Percentiles rank a stretch among this genome's conserved stretches.
These are phyloP conservation scores for Lithophane leautieri DNA, from an alignment of 2,888 invertebrate genomes.

Conservation along the genomic window DNA sequence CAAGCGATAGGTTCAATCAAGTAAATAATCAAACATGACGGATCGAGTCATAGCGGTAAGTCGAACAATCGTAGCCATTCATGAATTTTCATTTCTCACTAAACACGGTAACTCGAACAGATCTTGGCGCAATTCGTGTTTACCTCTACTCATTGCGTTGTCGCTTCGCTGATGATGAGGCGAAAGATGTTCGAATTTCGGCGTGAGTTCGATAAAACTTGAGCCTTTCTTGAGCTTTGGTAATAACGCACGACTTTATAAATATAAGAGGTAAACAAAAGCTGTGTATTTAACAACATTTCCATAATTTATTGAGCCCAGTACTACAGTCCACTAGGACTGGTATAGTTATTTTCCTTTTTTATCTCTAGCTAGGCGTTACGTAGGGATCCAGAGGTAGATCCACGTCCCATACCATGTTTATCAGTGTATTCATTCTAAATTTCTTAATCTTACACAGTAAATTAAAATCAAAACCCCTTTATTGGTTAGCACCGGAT, in stretches of 20 bases:
- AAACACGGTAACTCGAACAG: slow-evolving; percentile 70
- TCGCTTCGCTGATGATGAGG: slow-evolving; percentile 60
- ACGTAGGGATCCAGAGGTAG: not conserved
- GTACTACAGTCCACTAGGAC: not conserved
- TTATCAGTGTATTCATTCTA: not conserved
- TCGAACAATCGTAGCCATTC: slow-evolving; percentile 54
- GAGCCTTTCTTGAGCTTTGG: not conserved
- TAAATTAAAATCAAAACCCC: not conserved
- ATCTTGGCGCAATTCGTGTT: slow-evolving; percentile 56
- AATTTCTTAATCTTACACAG: not conserved
- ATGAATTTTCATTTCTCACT: slow-evolving; percentile 57
- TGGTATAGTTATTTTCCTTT: not conserved
- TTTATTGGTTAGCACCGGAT: not conserved
- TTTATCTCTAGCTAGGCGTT: not conserved
- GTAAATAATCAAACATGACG: slow-evolving; percentile 72
- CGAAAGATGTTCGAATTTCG: slow-evolving; percentile 62
- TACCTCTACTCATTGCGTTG: slow-evolving; percentile 62
- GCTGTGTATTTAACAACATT: not conserved
- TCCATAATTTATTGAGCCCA: not conserved
- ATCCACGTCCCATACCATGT: not conserved
- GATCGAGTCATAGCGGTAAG: slow-evolving; percentile 86
- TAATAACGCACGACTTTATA: not conserved
- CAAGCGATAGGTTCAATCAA: not conserved
- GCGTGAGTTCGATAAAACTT: slow-evolving; percentile 43
- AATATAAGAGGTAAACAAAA: not conserved